Evolutionary conservation across 2,888 invertebrate species (phyloP).

Genomic region (Ariolimax columbianus): DNA sequence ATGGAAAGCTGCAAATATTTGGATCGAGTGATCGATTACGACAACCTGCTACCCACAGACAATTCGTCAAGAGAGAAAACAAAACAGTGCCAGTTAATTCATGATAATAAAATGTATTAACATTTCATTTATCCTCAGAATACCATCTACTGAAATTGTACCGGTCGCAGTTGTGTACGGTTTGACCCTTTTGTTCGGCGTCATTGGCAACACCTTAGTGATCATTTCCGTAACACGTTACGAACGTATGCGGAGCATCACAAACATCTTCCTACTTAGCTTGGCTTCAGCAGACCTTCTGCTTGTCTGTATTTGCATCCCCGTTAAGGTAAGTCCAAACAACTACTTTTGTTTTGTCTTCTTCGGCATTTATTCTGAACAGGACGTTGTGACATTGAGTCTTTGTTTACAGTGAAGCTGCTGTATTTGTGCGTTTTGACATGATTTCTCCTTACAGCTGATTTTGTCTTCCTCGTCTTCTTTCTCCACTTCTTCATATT

Average conservation of each 20-base stretch:
- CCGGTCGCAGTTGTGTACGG: constrained; percentile 83
- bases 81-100: no score
- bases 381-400: no score
- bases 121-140: neutral
- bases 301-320: constrained; percentile 85
- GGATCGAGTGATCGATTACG: no score
- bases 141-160: constrained; percentile 82
- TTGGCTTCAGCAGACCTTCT: constrained; percentile 85
- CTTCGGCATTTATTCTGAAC: no score
- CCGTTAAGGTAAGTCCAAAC: constrained; percentile 84
- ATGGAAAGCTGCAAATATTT: no score
- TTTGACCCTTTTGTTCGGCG: constrained; percentile 83
- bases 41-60: no score
- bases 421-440: no score
- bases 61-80: no score
- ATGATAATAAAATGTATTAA: neutral
- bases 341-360: no score
- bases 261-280: constrained; percentile 85
- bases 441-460: neutral
- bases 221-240: constrained; percentile 82
- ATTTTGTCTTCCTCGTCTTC: neutral
- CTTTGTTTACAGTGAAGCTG: no score
- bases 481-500: no score
- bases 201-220: constrained; percentile 83
- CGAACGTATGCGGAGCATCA: constrained; percentile 83